Evolutionary conservation across 1,140 invertebrate genomes (phyloP).

Genomic region (Onthophagus taurus): DNA sequence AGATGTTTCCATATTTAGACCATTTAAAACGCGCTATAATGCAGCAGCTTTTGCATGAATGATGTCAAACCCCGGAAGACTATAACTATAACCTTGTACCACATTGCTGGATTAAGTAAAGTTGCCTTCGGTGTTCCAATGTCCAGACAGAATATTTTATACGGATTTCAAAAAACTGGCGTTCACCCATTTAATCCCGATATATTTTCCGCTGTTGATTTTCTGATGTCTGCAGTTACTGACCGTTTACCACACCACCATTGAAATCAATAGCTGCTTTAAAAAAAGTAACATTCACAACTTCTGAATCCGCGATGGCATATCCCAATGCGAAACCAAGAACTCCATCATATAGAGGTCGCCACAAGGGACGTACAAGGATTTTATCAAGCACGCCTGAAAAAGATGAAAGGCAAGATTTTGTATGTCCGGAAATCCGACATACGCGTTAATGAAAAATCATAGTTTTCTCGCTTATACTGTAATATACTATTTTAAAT

Average conservation of each 20-base stretch:
- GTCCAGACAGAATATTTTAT: constrained; percentile 5
- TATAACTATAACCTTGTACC: constrained; percentile 4
- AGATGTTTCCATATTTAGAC: constrained; percentile 3
- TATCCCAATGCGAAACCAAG: constrained; percentile 16
- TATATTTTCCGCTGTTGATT: too few species aligned
- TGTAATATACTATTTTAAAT: too few species aligned
- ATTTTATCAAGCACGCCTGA: constrained; percentile 17
- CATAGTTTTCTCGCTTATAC: too few species aligned
- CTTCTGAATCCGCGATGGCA: constrained; percentile 3
- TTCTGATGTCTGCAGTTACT: too few species aligned
- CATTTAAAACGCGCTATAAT: constrained; percentile 10
- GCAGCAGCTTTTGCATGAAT: constrained; percentile 6
- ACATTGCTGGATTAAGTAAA: constrained; percentile 5
- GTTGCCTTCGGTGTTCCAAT: background rate
- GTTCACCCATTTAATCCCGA: constrained; percentile 1
- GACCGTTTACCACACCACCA: too few species aligned
- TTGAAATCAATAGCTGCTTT: too few species aligned
- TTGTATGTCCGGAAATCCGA: too few species aligned
- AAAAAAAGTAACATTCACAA: too few species aligned
- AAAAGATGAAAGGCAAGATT: constrained; percentile 14
- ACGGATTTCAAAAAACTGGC: constrained; percentile 1
- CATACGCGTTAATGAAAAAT: too few species aligned
- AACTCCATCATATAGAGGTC: constrained; percentile 2
- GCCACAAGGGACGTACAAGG: constrained; percentile 13
- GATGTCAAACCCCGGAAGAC: constrained; percentile 7